These are phyloP conservation scores for Carcina quercana DNA, from an alignment of 2,888 invertebrate species.

Conservation along the genomic window DNA sequence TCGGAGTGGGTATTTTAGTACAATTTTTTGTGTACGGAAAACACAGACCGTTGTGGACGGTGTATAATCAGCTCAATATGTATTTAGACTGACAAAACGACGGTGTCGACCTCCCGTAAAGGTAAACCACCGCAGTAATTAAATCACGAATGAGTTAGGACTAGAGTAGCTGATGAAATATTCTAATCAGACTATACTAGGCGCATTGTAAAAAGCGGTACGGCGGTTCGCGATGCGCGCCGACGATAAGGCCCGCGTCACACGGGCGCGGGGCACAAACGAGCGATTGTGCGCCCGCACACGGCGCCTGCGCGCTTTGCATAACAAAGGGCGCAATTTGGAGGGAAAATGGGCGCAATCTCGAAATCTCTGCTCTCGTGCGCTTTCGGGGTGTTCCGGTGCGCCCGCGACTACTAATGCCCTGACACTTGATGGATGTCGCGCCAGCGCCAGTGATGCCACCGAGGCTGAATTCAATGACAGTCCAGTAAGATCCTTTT, in stretches of 20 bases:
- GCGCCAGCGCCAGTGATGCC: too few relatives aligned
- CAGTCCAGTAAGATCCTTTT: too few relatives aligned
- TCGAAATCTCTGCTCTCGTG: conserved; percentile 47
- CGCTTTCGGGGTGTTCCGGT: conserved; percentile 28
- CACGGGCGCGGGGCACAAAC: conserved; percentile 49
- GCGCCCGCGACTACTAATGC: conserved; percentile 41
- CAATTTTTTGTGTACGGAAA: too few relatives aligned
- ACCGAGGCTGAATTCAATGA: too few relatives aligned
- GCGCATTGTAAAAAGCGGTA: conserved; percentile 55
- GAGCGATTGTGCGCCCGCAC: conserved; percentile 64
- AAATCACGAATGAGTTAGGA: conserved; percentile 42
- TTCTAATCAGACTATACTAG: conserved; percentile 68
- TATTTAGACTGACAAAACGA: conserved; percentile 1
- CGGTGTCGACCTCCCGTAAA: background rate
- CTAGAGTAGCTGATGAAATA: conserved; percentile 60
- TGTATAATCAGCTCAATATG: too few relatives aligned
- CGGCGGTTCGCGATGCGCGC: conserved; percentile 22
- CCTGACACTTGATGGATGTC: conserved; percentile 11
- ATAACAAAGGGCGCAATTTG: conserved; percentile 73
- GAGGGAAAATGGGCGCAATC: conserved; percentile 69
- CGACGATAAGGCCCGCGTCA: conserved; percentile 57
- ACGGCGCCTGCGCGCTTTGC: conserved; percentile 70
- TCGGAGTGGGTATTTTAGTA: too few relatives aligned
- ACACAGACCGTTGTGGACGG: too few relatives aligned
- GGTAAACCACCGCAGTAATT: conserved; percentile 32